Evolutionary conservation across 2,797 vertebrate species (phyloP).

Genomic region (Poeciliopsis turneri): DNA sequence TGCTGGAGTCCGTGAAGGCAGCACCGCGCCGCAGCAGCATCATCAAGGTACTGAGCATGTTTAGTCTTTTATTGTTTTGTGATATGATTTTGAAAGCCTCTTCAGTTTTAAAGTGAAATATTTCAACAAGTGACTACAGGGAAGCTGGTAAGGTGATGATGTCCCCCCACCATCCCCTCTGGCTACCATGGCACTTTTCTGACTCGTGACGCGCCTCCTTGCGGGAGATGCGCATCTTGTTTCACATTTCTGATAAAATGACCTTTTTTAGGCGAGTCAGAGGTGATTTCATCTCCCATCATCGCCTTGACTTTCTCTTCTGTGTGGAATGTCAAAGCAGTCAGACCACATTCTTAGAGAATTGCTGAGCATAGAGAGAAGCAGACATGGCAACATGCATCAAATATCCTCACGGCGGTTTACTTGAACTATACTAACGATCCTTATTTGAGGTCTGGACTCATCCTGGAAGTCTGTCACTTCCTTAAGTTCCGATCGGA

Average conservation of each 20-base stretch:
- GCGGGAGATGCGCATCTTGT: not conserved
- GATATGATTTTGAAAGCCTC: not conserved
- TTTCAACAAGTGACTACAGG: conserved; percentile 5
- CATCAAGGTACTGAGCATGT: conserved; percentile 77
- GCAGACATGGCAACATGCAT: not conserved
- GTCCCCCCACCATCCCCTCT: no score
- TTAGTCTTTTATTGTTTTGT: not conserved
- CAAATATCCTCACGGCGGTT: not conserved
- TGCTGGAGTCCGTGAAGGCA: conserved; percentile 78
- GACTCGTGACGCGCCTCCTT: not conserved
- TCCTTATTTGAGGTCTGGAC: not conserved
- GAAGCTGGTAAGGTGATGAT: not conserved
- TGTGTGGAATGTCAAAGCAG: conserved; percentile 16
- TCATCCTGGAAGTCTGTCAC: not conserved
- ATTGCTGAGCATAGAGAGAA: not conserved
- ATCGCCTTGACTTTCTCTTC: not conserved
- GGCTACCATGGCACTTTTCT: not conserved
- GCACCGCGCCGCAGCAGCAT: conserved; percentile 85
- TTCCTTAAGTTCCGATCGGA: not conserved
- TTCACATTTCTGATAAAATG: not conserved
- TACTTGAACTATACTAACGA: not conserved
- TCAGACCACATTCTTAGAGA: conserved; percentile 32
- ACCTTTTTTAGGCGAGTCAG: conserved; percentile 12
- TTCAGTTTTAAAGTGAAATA: not conserved
- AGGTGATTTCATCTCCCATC: conserved; percentile 13